phyloP scores from a whole-genome alignment of 2,888 invertebrate species.

The Troides helena region DNA sequence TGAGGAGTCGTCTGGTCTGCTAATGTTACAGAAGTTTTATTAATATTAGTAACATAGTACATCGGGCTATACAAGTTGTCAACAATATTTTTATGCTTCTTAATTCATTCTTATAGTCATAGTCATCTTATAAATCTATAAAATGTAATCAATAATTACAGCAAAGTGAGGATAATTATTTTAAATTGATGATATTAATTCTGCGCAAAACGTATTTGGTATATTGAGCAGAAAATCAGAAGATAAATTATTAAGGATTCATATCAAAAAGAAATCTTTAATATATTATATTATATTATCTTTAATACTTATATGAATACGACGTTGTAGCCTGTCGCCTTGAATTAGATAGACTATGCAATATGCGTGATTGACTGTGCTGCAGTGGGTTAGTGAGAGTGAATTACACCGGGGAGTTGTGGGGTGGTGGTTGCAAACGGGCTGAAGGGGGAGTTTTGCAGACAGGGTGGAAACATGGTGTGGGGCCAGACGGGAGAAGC shows the following conservation, averaged over 20 bases:
- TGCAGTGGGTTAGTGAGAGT: constrained; percentile 81
- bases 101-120: background rate
- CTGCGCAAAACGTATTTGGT: background rate
- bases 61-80: too few species aligned
- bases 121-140: background rate
- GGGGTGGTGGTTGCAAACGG: constrained; percentile 39
- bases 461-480: constrained; percentile 64
- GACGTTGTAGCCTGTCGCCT: constrained; percentile 48
- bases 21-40: too few species aligned
- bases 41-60: too few species aligned
- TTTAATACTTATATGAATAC: constrained; percentile 7
- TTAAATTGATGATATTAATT: background rate
- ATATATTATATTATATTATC: background rate
- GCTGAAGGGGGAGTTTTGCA: constrained; percentile 52
- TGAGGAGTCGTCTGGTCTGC: too few species aligned
- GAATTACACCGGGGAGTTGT: constrained; percentile 63
- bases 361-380: constrained; percentile 74
- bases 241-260: background rate
- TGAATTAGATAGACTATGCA: constrained; percentile 64
- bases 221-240: background rate
- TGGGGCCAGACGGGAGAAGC: constrained; percentile 77
- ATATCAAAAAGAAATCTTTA: background rate
- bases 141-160: background rate
- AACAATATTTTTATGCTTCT: background rate
- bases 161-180: background rate